Conservation (phyloP, 2,888 invertebrate species). For the Drosophila yooni region DNA sequence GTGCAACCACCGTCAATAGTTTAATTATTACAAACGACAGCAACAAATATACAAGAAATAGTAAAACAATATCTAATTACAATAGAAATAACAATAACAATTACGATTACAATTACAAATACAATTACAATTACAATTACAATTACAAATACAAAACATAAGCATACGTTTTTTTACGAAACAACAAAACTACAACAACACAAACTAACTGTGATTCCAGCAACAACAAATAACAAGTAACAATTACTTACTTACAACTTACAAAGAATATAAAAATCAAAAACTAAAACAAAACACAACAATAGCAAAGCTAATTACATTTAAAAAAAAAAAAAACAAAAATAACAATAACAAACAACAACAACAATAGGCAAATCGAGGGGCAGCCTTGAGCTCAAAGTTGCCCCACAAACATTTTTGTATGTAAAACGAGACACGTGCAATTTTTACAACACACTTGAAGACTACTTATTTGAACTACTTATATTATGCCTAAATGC, state of each 20-base stretch:
- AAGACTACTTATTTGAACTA: slow-evolving; percentile 35
- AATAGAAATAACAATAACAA: slow-evolving; percentile 50
- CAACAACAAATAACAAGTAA: slow-evolving; percentile 56
- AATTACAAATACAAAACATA: slow-evolving; percentile 38
- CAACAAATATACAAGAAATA: slow-evolving; percentile 35
- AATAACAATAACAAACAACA: slow-evolving; percentile 5
- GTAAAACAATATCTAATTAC: slow-evolving; percentile 46
- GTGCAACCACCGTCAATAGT: slow-evolving; percentile 78
- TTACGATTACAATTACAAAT: slow-evolving; percentile 39
- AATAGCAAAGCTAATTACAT: slow-evolving; percentile 67
- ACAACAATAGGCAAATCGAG: slow-evolving; percentile 54
- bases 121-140: slow-evolving; percentile 41
- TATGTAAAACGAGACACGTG: slow-evolving; percentile 40
- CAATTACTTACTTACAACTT: slow-evolving; percentile 46
- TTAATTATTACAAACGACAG: slow-evolving; percentile 53
- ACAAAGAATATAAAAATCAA: slow-evolving; percentile 15
- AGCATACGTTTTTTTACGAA: slow-evolving; percentile 52
- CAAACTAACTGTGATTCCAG: slow-evolving; percentile 78
- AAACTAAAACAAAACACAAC: slow-evolving; percentile 29
- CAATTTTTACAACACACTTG: slow-evolving; percentile 62
- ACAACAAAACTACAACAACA: slow-evolving; percentile 72
- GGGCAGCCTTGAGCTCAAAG: slow-evolving; percentile 8
- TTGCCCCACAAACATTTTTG: slow-evolving; percentile 3
- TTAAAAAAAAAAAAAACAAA: slow-evolving; percentile 17
- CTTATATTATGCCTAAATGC: slow-evolving; percentile 36